Percentiles rank a stretch among this genome's conserved stretches.
Conservation (phyloP, 2,888 invertebrate genomes). For the Piscicola geometra region DNA sequence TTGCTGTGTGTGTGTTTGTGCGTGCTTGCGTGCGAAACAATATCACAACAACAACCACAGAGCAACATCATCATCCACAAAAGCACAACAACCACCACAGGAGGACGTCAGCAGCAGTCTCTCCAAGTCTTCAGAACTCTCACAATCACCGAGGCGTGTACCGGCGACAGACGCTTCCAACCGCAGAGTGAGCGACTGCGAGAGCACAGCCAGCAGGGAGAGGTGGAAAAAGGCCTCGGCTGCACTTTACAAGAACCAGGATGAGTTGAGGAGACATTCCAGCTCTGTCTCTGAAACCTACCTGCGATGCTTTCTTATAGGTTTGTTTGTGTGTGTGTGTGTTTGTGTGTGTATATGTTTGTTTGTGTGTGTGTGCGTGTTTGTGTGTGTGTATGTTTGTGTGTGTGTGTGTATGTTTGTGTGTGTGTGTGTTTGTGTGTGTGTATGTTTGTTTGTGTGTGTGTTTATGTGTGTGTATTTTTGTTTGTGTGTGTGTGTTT, state of each 20-base stretch:
- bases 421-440: too few species aligned
- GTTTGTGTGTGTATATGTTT: too few species aligned
- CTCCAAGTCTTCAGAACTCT: slow-evolving; percentile 13
- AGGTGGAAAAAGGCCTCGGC: slow-evolving; percentile 21
- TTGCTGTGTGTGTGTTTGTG: too few species aligned
- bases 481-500: too few species aligned
- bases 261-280: slow-evolving; percentile 62
- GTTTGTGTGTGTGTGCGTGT: too few species aligned
- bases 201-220: slow-evolving; percentile 29
- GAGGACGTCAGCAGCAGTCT: slow-evolving; percentile 27
- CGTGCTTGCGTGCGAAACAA: too few species aligned
- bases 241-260: slow-evolving; percentile 43
- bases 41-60: too few species aligned
- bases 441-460: too few species aligned
- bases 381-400: too few species aligned
- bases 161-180: neutral
- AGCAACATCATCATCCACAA: neutral
- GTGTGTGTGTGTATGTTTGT: too few species aligned
- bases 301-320: slow-evolving; percentile 64
- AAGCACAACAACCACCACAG: neutral
- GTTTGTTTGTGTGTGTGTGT: too few species aligned
- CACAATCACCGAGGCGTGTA: slow-evolving; percentile 21
- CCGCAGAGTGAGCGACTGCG: slow-evolving; percentile 33
- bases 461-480: too few species aligned
- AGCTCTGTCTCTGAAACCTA: slow-evolving; percentile 60